Evolutionary conservation across 2,797 vertebrate genomes (phyloP).

Genomic region (Danio tinwini): DNA sequence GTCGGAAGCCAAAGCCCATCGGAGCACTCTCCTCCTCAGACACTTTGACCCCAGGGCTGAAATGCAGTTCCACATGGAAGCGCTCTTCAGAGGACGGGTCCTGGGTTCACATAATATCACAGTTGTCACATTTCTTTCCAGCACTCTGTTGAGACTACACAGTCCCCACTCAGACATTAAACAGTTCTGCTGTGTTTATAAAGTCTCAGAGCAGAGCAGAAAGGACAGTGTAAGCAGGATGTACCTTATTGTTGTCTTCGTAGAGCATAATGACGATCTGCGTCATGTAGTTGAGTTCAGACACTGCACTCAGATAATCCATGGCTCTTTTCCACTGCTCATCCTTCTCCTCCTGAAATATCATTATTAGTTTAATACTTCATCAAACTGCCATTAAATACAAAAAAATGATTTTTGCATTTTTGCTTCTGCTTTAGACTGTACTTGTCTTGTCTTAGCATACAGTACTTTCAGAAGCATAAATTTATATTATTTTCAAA

Average conservation of each 20-base stretch:
- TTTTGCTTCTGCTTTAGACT: neutral
- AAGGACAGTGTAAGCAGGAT: constrained; percentile 17
- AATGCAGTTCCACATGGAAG: constrained; percentile 97
- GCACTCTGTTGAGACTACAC: constrained; percentile 13
- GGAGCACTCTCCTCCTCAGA: constrained; percentile 91
- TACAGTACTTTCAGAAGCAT: neutral
- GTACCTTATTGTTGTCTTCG: constrained; percentile 97
- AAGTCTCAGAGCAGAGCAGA: constrained; percentile 13
- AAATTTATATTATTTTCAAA: too few relatives aligned
- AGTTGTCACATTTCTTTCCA: constrained; percentile 9
- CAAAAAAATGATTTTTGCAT: constrained; percentile 10
- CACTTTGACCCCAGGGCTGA: constrained; percentile 96
- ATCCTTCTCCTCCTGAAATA: constrained; percentile 90
- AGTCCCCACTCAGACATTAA: neutral
- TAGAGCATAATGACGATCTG: constrained; percentile 99
- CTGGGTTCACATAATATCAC: constrained; percentile 67
- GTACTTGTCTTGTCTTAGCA: neutral
- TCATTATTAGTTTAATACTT: neutral
- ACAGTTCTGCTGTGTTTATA: constrained; percentile 26
- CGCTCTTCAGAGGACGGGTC: constrained; percentile 93
- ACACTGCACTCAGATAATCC: constrained; percentile 95
- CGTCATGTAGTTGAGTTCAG: constrained; percentile 99
- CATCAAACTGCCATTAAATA: neutral
- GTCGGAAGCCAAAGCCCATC: constrained; percentile 91
- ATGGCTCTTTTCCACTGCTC: constrained; percentile 97